Base-by-base conservation (phyloP, 2,797 vertebrate genomes). In the Myotis findleyi region DNA sequence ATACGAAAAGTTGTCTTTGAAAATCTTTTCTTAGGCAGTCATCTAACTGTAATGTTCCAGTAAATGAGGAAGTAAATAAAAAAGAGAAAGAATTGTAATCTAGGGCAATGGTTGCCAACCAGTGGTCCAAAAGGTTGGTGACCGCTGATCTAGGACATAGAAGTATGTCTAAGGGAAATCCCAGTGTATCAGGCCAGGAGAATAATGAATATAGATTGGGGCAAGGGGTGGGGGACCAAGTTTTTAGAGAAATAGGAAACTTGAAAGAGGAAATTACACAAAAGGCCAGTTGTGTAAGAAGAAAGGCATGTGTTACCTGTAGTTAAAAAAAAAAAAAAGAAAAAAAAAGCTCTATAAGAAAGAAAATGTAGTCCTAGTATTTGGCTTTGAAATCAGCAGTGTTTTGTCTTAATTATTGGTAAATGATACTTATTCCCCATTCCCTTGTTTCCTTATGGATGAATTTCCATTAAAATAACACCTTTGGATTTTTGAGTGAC, bases 371-470 rank as follows among this genome's bases (percentile, higher is more conserved):
- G n/a, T 73, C 13, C 23, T 55, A 47, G 8, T 38, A 64, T 18
- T 75, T 82, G n/a, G 36, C 41, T 95, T 89, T 96, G 51, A 89
- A 53, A 85, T 80, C 49, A 64, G 11, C 30, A 57, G 27, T 55
- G 33, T 89, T 89, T 92, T 89, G 33, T 73, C 47, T 59, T 81
- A 64, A 76, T 44, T 80, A 7, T 85, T 89, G 73, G 13, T 8
- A 53, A 51, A 33, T 18, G 30, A 68, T 68, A 88, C 36, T 69
- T 59, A 82, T 75, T 94, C 17, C n/a, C 27, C 7, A 36, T 33
- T 59, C 62, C 3, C 30, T 30, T 91, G 10, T 80, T 87, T 88
- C 20, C 68, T 84, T 77, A 14, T 73, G 17, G 47, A 68, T 41
- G 38, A 91, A 66, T 27, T 72, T 73, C 20, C 27, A 57, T 69